These are phyloP conservation scores for Atrichornis clamosus DNA, from an alignment of 2,113 vertebrate genomes.

Conservation along the genomic window DNA sequence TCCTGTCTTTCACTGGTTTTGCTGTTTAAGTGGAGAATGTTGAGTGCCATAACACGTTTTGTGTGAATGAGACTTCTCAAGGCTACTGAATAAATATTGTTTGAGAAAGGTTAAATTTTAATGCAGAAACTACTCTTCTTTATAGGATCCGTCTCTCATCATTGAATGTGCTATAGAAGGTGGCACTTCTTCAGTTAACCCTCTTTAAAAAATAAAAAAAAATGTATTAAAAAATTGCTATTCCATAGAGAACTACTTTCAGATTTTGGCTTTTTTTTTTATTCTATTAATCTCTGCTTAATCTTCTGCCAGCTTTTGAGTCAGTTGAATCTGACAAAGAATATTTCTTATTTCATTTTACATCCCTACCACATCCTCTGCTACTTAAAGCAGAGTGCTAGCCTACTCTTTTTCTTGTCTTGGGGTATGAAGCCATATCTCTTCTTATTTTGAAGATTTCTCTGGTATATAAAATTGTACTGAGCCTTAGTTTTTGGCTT, in stretches of 20 bases:
- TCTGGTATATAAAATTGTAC: not conserved
- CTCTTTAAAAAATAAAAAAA: not conserved
- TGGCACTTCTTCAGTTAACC: not conserved
- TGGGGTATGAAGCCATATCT: not conserved
- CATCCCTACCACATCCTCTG: not conserved
- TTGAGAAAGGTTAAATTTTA: not conserved
- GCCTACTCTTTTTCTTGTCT: not conserved
- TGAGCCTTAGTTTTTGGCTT: not conserved
- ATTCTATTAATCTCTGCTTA: not conserved
- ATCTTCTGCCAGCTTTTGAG: not conserved
- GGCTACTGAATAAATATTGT: not conserved
- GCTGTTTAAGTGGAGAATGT: not conserved
- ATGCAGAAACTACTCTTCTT: not conserved
- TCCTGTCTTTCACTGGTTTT: not conserved
- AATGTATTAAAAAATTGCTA: not conserved
- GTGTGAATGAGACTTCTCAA: not conserved
- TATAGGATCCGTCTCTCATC: not conserved
- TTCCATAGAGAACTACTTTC: not conserved
- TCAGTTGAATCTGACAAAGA: not conserved
- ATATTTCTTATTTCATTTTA: not conserved
- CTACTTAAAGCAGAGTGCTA: not conserved
- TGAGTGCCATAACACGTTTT: rapidly evolving
- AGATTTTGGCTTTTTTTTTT: not conserved
- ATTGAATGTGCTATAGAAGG: not conserved
- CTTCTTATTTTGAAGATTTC: not conserved